Base-by-base conservation (phyloP, 2,113 vertebrate species). In the Acanthochromis polyacanthus region DNA sequence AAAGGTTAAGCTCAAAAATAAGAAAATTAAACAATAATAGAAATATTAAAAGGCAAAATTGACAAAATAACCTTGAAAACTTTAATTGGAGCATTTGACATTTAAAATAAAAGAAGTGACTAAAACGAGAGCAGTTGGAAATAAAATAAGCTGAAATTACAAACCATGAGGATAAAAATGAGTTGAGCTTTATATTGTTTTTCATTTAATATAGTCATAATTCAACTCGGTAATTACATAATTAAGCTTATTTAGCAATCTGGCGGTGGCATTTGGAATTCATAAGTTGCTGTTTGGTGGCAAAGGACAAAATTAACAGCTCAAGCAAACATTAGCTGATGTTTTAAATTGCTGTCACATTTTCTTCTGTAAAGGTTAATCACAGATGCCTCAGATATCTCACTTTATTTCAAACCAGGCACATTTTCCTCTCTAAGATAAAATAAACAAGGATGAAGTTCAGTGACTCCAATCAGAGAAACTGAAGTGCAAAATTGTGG, bases 191-290 rank as follows among this genome's bases (percentile, higher is more conserved):
- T 36, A 36, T 2, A 36, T 36, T 36, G 3, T 36, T 36, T 7
- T 36, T 6, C 9, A 2, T 10, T 36, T 6, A 36, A 36, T 36
- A 6, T 10, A 9, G 32, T 7, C 10, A 8, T 36, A 36, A 43
- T 63, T 63, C 23, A 59, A 25, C 63, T 63, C 58, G 40, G 17
- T 51, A 62, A 52, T 57, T 64, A 32, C 7, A 23, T 48, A 56
- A 70, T 17, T 10, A 36, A 52, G 23, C 25, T 64, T 48, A 22
- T 20, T 69, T 28, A 50, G 17, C 58, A 45, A 16, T 45, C 19
- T 9, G 4, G 52, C 51, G 64, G 65, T 70, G 43, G n/a, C 32
- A 28, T 43, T 43, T 22, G 32, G 40, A 46, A 53, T 71, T 32
- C 71, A 65, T 65, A 28, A 46, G 17, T 9, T 66, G 45, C 50